phyloP scores from a whole-genome alignment of 1,140 invertebrate genomes.

The Agraylea sexmaculata region DNA sequence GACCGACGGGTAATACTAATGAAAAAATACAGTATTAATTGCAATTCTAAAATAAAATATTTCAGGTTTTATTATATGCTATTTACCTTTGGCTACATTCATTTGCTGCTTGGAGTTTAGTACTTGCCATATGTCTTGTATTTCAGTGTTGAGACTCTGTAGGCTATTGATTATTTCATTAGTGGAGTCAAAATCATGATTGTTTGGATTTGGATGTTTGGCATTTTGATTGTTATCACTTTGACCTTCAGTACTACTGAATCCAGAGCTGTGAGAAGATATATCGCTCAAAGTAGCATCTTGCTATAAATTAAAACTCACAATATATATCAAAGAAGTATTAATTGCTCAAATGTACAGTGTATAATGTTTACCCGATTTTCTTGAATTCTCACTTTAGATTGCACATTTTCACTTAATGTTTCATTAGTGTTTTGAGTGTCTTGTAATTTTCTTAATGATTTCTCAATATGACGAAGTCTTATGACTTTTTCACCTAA shows the following conservation, averaged over 20 bases:
- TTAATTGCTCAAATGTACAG: too few species aligned
- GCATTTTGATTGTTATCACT: slow-evolving; percentile 36
- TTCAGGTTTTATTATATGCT: background rate
- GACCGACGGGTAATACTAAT: slow-evolving; percentile 34
- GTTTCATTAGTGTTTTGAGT: slow-evolving; percentile 33
- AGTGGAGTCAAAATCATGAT: slow-evolving; percentile 34
- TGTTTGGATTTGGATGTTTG: slow-evolving; percentile 5
- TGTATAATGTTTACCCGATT: slow-evolving; percentile 18
- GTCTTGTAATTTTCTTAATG: slow-evolving; percentile 47
- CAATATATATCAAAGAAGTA: too few species aligned
- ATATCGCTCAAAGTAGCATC: slow-evolving; percentile 51
- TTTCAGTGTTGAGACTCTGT: slow-evolving; percentile 58
- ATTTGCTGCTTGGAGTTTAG: slow-evolving; percentile 50
- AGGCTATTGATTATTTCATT: slow-evolving; percentile 58
- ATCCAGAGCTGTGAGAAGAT: slow-evolving; percentile 55
- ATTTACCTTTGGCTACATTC: slow-evolving; percentile 35
- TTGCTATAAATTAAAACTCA: slow-evolving; percentile 27
- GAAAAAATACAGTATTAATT: slow-evolving; percentile 1
- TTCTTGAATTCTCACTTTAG: slow-evolving; percentile 27
- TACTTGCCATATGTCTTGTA: slow-evolving; percentile 57
- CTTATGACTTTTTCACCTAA: slow-evolving; percentile 70
- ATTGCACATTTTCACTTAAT: slow-evolving; percentile 26
- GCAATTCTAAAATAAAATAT: background rate
- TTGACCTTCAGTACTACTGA: slow-evolving; percentile 54
- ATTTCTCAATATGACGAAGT: slow-evolving; percentile 61